These are phyloP conservation scores for Naja naja DNA, from an alignment of 2,113 vertebrate species.

Conservation along the genomic window DNA sequence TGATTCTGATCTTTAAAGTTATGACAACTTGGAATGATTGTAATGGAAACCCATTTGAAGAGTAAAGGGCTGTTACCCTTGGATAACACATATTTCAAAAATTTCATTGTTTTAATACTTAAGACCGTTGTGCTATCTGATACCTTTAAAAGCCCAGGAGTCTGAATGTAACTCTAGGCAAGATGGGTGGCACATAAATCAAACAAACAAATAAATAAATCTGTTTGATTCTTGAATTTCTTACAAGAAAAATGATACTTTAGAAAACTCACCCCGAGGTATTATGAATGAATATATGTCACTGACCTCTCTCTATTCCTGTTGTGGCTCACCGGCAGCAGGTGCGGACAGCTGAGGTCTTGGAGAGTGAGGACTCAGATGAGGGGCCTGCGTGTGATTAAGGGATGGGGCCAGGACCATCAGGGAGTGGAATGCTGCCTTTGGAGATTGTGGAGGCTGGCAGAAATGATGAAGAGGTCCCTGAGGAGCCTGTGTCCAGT, in stretches of 20 bases:
- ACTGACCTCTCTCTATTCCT: constrained; percentile 18
- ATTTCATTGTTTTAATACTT: neutral
- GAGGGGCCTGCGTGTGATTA: fast-evolving
- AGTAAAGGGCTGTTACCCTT: neutral
- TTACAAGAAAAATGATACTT: neutral
- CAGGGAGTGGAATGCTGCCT: too few species aligned
- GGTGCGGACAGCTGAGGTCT: too few species aligned
- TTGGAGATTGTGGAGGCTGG: too few species aligned
- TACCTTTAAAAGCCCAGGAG: neutral
- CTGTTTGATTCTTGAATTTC: neutral
- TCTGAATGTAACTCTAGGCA: neutral
- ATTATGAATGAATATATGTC: constrained; percentile 2
- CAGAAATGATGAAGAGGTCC: too few species aligned
- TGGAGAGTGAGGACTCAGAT: too few species aligned
- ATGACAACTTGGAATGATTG: neutral
- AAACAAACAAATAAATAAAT: neutral
- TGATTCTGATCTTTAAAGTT: neutral
- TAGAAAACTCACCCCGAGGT: neutral
- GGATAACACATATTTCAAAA: neutral
- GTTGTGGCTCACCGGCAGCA: too few species aligned
- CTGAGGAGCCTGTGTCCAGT: too few species aligned
- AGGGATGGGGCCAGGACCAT: too few species aligned
- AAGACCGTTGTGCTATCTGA: neutral
- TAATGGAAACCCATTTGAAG: neutral
- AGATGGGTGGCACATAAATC: neutral